Percentiles rank a stretch among this genome's conserved stretches.
These are phyloP conservation scores for Diaprepes abbreviatus DNA, from an alignment of 2,888 invertebrate genomes.

Conservation along the genomic window DNA sequence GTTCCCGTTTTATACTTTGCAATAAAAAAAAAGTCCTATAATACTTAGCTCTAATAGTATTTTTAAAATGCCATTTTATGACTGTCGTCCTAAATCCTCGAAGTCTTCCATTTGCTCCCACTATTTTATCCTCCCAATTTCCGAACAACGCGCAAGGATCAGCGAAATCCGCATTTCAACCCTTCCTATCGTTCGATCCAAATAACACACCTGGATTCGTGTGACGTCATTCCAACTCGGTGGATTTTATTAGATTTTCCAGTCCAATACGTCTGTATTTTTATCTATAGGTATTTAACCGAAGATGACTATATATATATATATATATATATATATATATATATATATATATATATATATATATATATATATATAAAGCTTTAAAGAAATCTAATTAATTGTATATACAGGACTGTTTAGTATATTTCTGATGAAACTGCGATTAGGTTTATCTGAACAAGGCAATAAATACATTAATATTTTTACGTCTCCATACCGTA, in stretches of 20 bases:
- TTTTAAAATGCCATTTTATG: slow-evolving; percentile 12
- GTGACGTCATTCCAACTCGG: background rate
- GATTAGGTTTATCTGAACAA: no score
- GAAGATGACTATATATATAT: no score
- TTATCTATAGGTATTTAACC: background rate
- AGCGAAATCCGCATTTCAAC: background rate
- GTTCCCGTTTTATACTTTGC: no score
- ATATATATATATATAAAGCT: no score
- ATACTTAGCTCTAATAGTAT: background rate
- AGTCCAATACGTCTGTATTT: background rate
- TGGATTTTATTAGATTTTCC: background rate
- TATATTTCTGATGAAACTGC: no score
- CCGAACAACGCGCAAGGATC: slow-evolving; percentile 8
- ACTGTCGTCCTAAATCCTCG: background rate
- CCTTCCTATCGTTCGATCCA: slow-evolving; percentile 7
- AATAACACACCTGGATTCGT: slow-evolving; percentile 8
- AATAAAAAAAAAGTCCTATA: background rate
- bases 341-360: no score
- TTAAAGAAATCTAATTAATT: no score
- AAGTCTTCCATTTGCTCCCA: background rate
- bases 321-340: no score
- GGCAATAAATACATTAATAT: no score
- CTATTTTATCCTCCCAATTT: slow-evolving; percentile 8
- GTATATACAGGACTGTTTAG: no score
- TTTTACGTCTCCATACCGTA: no score